A percentile compares a stretch with the other conserved stretches of the same genome.
These are phyloP conservation scores for Gymnothorax reevesii DNA, from an alignment of 2,797 vertebrate genomes.

Conservation along the genomic window DNA sequence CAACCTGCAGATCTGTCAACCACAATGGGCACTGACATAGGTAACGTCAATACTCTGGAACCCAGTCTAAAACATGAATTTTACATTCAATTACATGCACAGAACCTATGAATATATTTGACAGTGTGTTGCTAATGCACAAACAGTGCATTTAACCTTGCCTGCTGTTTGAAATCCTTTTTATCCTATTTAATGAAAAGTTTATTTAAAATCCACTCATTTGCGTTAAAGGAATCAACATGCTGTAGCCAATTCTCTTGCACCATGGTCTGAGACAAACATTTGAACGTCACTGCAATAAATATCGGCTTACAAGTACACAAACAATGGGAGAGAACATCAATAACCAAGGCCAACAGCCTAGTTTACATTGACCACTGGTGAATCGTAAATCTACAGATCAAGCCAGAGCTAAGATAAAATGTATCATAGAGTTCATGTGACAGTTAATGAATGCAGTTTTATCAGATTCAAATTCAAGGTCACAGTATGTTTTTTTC, in stretches of 20 bases:
- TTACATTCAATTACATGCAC: neutral
- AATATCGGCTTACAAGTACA: conserved; percentile 1
- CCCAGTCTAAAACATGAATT: neutral
- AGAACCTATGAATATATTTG: neutral
- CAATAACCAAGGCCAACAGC: conserved; percentile 4
- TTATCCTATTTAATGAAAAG: neutral
- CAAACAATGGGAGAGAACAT: neutral
- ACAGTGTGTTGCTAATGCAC: neutral
- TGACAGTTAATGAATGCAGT: neutral
- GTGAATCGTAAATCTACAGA: neutral
- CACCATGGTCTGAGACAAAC: neutral
- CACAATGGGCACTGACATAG: neutral
- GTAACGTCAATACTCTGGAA: neutral
- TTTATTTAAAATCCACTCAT: neutral
- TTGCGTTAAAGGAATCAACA: neutral
- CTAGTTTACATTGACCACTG: neutral
- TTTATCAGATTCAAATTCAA: neutral
- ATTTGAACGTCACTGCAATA: neutral
- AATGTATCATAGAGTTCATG: neutral
- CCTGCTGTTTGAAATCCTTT: neutral
- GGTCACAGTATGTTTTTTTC: neutral
- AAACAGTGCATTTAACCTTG: neutral
- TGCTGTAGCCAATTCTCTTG: neutral
- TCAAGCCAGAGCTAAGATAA: neutral
- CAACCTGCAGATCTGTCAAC: neutral